Percentiles rank a stretch among this genome's conserved stretches.
Conservation (phyloP, 2,888 invertebrate species). For the Drosophila lacicola region DNA sequence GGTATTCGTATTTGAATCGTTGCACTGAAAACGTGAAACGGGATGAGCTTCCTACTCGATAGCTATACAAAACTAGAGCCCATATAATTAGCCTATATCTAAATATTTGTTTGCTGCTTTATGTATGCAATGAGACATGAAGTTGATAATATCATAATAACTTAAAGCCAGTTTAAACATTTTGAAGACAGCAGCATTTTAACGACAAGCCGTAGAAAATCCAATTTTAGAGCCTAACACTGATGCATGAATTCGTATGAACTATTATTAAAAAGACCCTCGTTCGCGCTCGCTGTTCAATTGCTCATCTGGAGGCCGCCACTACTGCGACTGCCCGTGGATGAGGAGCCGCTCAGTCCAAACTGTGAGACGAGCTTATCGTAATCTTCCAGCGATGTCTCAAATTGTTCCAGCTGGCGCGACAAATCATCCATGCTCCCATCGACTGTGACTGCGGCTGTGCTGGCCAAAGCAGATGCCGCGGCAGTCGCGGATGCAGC, state of each 20-base stretch:
- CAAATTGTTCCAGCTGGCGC: conserved; percentile 85
- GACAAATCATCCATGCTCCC: conserved; percentile 83
- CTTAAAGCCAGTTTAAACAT: conserved; percentile 46
- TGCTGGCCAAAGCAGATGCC: conserved; percentile 44
- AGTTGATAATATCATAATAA: conserved; percentile 53
- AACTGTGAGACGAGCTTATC: conserved; percentile 85
- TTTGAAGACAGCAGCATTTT: background rate
- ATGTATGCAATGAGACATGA: conserved; percentile 18
- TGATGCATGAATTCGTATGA: conserved; percentile 1
- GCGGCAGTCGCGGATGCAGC: conserved; percentile 45
- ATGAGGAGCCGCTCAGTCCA: conserved; percentile 77
- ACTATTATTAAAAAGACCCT: conserved; percentile 16
- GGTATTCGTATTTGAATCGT: conserved; percentile 2
- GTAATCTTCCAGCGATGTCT: conserved; percentile 85
- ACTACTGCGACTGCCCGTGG: conserved; percentile 83
- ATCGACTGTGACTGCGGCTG: conserved; percentile 26
- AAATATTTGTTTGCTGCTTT: conserved; percentile 7
- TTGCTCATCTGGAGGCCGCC: conserved; percentile 82
- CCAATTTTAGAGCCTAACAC: conserved; percentile 1
- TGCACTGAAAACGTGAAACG: conserved; percentile 28
- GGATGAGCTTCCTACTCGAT: conserved; percentile 38
- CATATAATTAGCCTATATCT: conserved; percentile 22
- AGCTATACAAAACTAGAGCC: conserved; percentile 41
- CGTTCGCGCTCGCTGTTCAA: conserved; percentile 29
- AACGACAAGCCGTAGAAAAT: conserved; percentile 1